Evolutionary conservation across 2,113 vertebrate species (phyloP).

Genomic region (Lasiurus cinereus): DNA sequence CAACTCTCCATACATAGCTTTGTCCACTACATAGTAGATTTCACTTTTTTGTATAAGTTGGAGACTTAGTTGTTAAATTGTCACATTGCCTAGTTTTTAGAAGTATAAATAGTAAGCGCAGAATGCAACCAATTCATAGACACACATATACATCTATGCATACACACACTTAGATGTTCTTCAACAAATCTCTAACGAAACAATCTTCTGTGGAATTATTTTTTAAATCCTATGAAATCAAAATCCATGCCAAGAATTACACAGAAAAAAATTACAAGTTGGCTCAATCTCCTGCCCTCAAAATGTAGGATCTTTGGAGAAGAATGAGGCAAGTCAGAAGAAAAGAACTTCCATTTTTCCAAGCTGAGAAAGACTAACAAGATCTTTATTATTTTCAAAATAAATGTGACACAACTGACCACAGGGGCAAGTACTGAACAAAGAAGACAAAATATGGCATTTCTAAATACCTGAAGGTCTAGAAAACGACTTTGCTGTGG

Average conservation of each 20-base stretch:
- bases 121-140: not conserved
- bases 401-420: conserved; percentile 27
- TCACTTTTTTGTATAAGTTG: not conserved
- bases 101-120: conserved; percentile 29
- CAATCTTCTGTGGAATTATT: conserved; percentile 24
- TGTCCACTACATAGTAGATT: not conserved
- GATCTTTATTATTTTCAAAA: conserved; percentile 55
- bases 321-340: not conserved
- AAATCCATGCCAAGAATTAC: conserved; percentile 21
- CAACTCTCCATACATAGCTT: not conserved
- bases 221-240: conserved; percentile 52
- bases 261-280: conserved; percentile 43
- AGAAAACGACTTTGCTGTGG: not conserved
- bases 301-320: conserved; percentile 45
- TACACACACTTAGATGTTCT: not conserved
- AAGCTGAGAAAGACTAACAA: not conserved
- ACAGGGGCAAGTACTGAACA: not conserved
- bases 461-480: not conserved
- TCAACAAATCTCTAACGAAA: conserved; percentile 27
- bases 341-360: conserved; percentile 48
- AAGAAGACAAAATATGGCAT: not conserved
- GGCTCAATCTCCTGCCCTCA: not conserved
- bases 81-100: conserved; percentile 43
- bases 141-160: not conserved
- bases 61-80: conserved; percentile 24